Conservation (phyloP, 2,797 vertebrate species). For the Anguilla anguilla region DNA sequence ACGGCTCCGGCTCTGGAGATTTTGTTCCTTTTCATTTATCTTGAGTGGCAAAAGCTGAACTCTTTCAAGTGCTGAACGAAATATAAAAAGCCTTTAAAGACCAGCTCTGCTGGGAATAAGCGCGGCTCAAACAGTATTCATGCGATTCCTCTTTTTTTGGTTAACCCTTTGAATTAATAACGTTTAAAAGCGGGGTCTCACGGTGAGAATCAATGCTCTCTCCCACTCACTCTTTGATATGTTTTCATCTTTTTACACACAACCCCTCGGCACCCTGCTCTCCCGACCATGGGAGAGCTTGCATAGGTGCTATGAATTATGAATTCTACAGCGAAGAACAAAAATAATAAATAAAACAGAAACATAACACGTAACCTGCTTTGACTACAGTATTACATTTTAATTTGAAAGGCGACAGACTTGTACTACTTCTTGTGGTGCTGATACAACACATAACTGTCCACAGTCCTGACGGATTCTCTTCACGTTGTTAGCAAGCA, state of each 20-base stretch:
- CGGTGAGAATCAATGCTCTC: neutral
- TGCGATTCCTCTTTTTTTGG: conserved; percentile 32
- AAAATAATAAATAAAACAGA: neutral
- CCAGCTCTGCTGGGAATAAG: conserved; percentile 44
- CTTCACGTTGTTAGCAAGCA: neutral
- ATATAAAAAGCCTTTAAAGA: conserved; percentile 38
- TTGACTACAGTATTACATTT: neutral
- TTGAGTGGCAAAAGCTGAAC: conserved; percentile 14
- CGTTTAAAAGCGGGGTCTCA: conserved; percentile 16
- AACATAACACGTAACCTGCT: neutral
- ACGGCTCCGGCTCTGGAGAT: neutral
- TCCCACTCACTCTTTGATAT: neutral
- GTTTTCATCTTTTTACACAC: neutral
- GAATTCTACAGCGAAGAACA: neutral
- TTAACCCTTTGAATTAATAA: conserved; percentile 33
- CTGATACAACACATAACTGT: neutral
- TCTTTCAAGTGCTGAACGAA: conserved; percentile 36
- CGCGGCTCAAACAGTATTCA: conserved; percentile 40
- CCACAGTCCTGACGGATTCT: neutral
- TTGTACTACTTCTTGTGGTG: neutral
- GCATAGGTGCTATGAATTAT: neutral
- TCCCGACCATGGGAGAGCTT: neutral
- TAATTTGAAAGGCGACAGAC: neutral
- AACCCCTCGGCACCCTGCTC: too few relatives aligned
- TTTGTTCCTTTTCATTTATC: neutral